phyloP scores from a whole-genome alignment of 2,888 invertebrate species.

The Shargacucullia verbasci region DNA sequence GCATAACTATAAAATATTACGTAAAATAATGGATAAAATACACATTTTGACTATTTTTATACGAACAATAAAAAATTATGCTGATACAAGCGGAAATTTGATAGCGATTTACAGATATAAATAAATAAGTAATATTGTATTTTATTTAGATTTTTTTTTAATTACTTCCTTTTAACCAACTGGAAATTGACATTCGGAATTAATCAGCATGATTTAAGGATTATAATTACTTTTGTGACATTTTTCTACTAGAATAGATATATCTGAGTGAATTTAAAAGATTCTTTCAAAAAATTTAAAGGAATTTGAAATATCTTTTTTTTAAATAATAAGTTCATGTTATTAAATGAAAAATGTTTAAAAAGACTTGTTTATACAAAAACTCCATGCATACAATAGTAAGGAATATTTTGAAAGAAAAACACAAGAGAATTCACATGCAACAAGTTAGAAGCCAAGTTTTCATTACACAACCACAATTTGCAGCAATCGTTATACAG shows the following conservation, averaged over 20 bases:
- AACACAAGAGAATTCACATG: not conserved
- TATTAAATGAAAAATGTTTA: no score
- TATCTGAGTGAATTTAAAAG: no score
- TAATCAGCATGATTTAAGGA: not conserved
- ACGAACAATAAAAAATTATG: not conserved
- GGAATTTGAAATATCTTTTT: no score
- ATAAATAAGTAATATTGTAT: no score
- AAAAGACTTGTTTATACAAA: no score
- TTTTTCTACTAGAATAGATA: no score
- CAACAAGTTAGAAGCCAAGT: conserved; percentile 2
- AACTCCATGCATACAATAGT: no score
- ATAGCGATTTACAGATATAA: no score
- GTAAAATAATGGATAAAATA: conserved; percentile 3
- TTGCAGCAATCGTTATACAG: not conserved
- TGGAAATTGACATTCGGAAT: not conserved
- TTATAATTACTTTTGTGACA: no score
- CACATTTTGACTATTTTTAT: not conserved
- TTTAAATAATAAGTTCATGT: no score
- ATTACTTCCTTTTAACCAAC: not conserved
- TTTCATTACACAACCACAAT: conserved; percentile 1
- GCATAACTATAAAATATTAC: conserved; percentile 48
- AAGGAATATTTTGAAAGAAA: not conserved
- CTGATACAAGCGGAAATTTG: no score
- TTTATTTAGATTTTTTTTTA: not conserved
- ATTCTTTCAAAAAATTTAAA: not conserved